Conservation (phyloP, 2,113 vertebrate genomes). For the Phalacrocorax carbo region DNA sequence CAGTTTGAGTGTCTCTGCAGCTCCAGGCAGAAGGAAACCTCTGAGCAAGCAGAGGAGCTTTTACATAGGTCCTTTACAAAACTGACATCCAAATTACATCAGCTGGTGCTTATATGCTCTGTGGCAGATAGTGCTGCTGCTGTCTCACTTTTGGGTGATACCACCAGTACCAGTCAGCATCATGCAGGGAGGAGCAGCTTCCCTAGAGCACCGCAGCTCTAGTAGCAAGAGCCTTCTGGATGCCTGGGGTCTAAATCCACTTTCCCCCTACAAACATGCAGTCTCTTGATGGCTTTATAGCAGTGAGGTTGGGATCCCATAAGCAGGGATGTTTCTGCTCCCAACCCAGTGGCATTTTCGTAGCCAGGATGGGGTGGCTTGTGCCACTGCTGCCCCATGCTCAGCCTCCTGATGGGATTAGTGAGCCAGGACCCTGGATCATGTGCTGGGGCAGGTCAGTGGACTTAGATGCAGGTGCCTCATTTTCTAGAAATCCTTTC, state of each 20-base stretch:
- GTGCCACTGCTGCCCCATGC: background rate
- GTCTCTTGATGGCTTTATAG: fast-evolving
- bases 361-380: background rate
- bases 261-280: background rate
- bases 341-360: background rate
- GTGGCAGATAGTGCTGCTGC: background rate
- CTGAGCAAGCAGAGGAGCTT: background rate
- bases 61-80: background rate
- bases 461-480: background rate
- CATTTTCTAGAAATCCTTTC: background rate
- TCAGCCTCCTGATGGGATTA: background rate
- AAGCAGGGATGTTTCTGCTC: background rate
- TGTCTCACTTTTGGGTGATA: background rate
- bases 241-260: background rate
- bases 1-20: conserved; percentile 10
- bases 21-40: conserved; percentile 18
- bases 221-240: background rate
- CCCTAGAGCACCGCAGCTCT: background rate
- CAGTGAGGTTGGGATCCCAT: background rate
- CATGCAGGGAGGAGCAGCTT: background rate
- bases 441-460: background rate
- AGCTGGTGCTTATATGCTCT: background rate
- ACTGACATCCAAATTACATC: background rate
- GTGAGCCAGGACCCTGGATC: background rate
- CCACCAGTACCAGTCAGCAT: background rate